These are phyloP conservation scores for Araneus ventricosus DNA, from an alignment of 1,140 invertebrate species.

Conservation along the genomic window DNA sequence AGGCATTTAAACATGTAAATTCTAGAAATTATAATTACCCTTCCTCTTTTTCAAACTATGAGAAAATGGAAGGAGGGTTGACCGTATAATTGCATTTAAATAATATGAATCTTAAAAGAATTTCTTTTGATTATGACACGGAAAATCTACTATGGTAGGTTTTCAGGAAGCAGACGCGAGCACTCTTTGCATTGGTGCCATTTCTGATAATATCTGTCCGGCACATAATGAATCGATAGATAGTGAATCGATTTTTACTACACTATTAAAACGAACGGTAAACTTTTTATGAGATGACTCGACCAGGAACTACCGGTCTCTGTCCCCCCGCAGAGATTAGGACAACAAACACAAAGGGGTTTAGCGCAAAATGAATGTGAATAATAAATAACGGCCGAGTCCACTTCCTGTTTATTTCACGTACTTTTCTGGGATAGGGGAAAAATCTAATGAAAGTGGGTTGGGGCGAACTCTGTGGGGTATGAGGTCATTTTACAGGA, in stretches of 20 bases:
- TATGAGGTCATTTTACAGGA: conserved; percentile 70
- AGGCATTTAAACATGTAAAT: no score
- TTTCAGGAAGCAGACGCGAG: no score
- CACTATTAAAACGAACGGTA: conserved; percentile 6
- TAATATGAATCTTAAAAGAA: no score
- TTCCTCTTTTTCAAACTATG: no score
- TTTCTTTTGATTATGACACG: no score
- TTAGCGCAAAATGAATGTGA: conserved; percentile 71
- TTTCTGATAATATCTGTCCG: not conserved
- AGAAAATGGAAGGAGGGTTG: no score
- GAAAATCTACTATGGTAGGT: no score
- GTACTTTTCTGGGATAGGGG: conserved; percentile 50
- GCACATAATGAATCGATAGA: not conserved
- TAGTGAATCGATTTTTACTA: conserved; percentile 13
- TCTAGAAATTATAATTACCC: no score
- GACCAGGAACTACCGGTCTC: no score
- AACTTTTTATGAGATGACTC: conserved; percentile 40
- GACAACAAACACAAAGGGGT: conserved; percentile 70
- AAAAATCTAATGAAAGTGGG: conserved; percentile 36
- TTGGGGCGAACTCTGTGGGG: conserved; percentile 6
- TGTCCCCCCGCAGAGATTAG: conserved; percentile 1
- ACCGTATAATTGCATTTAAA: no score
- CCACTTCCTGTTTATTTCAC: conserved; percentile 74
- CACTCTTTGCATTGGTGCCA: no score
- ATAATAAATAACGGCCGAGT: conserved; percentile 72